Evolutionary conservation across 30 jellyfish, hydroid and myxozoan species (phyloP).

Genomic region (Haliclystus octoradiatus): DNA sequence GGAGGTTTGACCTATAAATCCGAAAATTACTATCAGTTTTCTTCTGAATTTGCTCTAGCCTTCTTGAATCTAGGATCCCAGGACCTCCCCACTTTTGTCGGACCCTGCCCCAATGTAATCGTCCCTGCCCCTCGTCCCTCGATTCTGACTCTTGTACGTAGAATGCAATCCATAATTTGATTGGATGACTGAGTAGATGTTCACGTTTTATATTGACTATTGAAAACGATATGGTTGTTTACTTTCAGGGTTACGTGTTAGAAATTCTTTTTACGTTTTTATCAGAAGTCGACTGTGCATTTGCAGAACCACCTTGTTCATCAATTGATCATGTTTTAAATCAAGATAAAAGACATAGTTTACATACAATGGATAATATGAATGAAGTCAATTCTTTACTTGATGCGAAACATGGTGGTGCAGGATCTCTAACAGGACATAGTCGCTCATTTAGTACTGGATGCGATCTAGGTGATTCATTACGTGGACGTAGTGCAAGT

Average conservation of each 20-base stretch:
- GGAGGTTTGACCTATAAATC: no score
- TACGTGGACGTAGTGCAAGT: conserved; percentile 50
- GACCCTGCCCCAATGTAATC: no score
- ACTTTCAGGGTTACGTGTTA: conserved; percentile 81
- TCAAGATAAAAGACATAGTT: conserved; percentile 12
- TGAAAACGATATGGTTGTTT: no score
- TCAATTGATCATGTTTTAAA: conserved; percentile 24
- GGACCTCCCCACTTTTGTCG: no score
- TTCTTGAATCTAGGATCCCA: no score
- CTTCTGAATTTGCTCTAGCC: no score
- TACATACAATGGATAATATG: conserved; percentile 43
- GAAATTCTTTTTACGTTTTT: conserved; percentile 74
- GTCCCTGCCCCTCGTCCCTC: no score
- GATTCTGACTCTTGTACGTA: no score
- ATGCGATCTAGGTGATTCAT: conserved; percentile 41
- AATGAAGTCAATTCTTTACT: neutral
- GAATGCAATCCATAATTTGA: no score
- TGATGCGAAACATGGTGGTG: conserved; percentile 1
- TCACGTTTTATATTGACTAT: no score
- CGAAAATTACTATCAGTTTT: no score
- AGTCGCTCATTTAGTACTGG: conserved; percentile 71
- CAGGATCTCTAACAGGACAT: conserved; percentile 50
- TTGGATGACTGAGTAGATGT: no score
- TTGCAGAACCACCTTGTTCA: conserved; percentile 59
- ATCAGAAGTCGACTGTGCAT: conserved; percentile 85